A percentile compares a stretch with the other conserved stretches of the same genome.
Evolutionary conservation across 2,797 vertebrate genomes (phyloP).

Genomic region (Monodelphis domestica): DNA sequence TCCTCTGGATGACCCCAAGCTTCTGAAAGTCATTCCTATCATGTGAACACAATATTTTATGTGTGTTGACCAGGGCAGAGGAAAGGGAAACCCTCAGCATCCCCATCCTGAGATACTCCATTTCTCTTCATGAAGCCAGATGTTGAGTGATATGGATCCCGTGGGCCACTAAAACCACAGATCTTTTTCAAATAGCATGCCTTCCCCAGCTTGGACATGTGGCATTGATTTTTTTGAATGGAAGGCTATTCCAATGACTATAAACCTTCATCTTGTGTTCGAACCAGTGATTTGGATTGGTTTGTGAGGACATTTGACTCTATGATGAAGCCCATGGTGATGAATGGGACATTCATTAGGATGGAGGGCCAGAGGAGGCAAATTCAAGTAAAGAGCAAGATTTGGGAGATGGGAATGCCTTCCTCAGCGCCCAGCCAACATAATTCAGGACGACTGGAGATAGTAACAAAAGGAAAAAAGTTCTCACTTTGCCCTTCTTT

Average conservation of each 20-base stretch:
- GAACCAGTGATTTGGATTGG: not conserved
- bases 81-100: not conserved
- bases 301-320: not conserved
- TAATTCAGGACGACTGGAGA: constrained; percentile 22
- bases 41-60: not conserved
- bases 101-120: not conserved
- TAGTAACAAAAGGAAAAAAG: not conserved
- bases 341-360: not conserved
- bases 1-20: not conserved
- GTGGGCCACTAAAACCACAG: not conserved
- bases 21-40: not conserved
- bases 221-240: not conserved
- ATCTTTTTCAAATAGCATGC: not conserved
- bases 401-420: constrained; percentile 20
- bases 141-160: not conserved
- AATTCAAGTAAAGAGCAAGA: not conserved
- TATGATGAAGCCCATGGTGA: not conserved
- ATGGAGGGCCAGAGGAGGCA: not conserved
- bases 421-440: not conserved
- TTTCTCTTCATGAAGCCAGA: not conserved
- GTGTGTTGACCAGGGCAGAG: not conserved
- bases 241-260: not conserved
- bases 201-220: not conserved
- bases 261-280: not conserved
- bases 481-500: constrained; percentile 1